Evolutionary conservation across 2,797 vertebrate genomes (phyloP), one percentile per base, ranked within the genome.

Genomic region (Brachyalestes nurse): DNA sequence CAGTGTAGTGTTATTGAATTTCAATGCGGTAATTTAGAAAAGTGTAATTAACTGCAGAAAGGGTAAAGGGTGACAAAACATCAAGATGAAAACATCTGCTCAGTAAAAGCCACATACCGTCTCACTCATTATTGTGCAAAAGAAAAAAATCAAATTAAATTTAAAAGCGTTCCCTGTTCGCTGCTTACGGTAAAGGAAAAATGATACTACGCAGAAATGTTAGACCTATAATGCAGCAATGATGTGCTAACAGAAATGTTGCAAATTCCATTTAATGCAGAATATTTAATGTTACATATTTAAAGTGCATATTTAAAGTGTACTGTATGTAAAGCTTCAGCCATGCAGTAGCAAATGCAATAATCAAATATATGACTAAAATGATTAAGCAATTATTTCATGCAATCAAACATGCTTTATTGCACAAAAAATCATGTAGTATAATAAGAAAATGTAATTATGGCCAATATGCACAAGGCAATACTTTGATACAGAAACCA

Each of bases 11-110:
- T 72, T 72, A 74, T 61, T 77, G 72, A 85, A 81, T 78, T 86
- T 71, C 74, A 85, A 62, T 66, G 77, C 17, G 2, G 57, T 74
- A 62, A 84, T 78, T 77, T 72, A 65, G 45, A 77, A 76, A 57
- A 80, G 38, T 45, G 67, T 80, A 73, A 86, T 83, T 85, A 86
- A 80, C 77, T 80, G 73, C 58, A 75, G 65, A 79, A 42, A 65
- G 70, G 83, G 77, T 42, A 66, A 84, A 77, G 74, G 80, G 71
- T 71, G 66, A 84, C 28, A 17, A 72, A 57, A 78, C 66, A 64
- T 45, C 6, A 21, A 55, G 53, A 66, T 84, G 77, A 70, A 82
- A 83, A 70, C 80, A 81, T 73, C 75, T 76, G 81, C 49, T 84
- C 51, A 82, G 79, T 65, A 45, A 34, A 49, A 78, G 42, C 51